Base-by-base conservation (phyloP, 1,140 invertebrate genomes). In the Meloidogyne hapla region DNA sequence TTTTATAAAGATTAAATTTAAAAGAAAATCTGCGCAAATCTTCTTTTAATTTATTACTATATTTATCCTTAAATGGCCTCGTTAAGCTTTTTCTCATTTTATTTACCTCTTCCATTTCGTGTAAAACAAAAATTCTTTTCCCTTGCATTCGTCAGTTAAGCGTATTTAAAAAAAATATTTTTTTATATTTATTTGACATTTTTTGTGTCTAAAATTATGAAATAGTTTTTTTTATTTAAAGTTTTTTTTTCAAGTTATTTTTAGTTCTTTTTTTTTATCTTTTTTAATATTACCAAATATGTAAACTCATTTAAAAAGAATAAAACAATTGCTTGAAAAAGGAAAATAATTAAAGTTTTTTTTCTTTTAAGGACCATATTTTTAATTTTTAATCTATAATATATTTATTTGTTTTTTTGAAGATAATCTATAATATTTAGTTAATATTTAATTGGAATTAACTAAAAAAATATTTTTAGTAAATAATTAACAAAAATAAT, bases 341-440 rank as follows among this genome's bases (percentile, higher is more conserved):
- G 40, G 13, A 42, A 42, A 42, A 42, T 12, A 42, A 42, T 42
- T 42, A 13, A 42, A 12, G 13, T 9, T 42, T 42, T 15, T 42
- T 42, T 38, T 38, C 2, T 38, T 38, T 9, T 4, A 12, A 15
- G 13, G 40, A 42, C 40, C 40, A 42, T 12, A 10, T 42, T 15
- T 42, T 13, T 12, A 10, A 42, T 42, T 42, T 42, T 42, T 33
- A 33, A 8, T 8, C 9, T 8, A 33, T 33, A 42, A 42, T 42
- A 42, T 26, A 12, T 65, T 65, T 65, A 65, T 65, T 65, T 12
- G 9, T 64, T 64, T 64, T 64, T 64, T 23, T 15, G n/a, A 61
- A n/a, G n/a, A n/a, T n/a, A n/a, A n/a, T n/a, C n/a, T n/a, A n/a
- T n/a, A n/a, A n/a, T n/a, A n/a, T n/a, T n/a, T n/a, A n/a, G n/a